A percentile compares a stretch with the other conserved stretches of the same genome.
Evolutionary conservation across 64 coral and sea anemone species (phyloP).

Genomic region (Actinia equina): DNA sequence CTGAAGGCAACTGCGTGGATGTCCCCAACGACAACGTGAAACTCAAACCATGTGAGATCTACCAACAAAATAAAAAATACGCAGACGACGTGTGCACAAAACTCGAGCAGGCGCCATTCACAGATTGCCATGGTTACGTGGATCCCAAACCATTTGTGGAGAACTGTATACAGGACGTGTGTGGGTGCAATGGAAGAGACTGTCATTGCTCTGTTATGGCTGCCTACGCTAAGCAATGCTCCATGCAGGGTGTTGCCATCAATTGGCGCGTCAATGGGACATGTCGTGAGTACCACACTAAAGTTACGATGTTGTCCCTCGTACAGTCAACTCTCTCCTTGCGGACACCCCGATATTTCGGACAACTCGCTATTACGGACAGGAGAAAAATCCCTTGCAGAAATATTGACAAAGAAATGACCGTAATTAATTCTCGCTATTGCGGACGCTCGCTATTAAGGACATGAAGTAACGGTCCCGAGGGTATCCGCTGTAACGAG

Average conservation of each 20-base stretch:
- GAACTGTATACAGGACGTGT: conserved; percentile 62
- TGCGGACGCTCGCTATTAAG: too few species aligned
- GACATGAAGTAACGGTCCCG: too few species aligned
- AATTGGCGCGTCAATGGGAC: conserved; percentile 44
- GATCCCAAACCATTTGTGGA: conserved; percentile 56
- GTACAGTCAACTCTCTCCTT: not conserved
- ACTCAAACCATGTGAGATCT: conserved; percentile 52
- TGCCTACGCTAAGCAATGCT: conserved; percentile 44
- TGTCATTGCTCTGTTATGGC: conserved; percentile 49
- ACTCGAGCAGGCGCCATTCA: conserved; percentile 54
- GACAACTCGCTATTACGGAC: too few species aligned
- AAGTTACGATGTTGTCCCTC: not conserved
- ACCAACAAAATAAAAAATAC: conserved; percentile 56
- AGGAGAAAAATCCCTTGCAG: too few species aligned
- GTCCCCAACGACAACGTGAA: conserved; percentile 11
- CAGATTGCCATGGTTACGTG: conserved; percentile 43
- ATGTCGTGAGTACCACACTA: conserved; percentile 31
- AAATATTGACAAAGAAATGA: too few species aligned
- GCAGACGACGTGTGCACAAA: conserved; percentile 38
- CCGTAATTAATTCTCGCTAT: too few species aligned
- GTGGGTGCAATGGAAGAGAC: conserved; percentile 39
- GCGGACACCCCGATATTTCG: too few species aligned
- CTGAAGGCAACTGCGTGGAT: conserved; percentile 41
- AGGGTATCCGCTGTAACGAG: too few species aligned
- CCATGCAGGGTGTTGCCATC: conserved; percentile 33